Conservation (phyloP, 2,797 vertebrate genomes). For the Protosalanx chinensis region DNA sequence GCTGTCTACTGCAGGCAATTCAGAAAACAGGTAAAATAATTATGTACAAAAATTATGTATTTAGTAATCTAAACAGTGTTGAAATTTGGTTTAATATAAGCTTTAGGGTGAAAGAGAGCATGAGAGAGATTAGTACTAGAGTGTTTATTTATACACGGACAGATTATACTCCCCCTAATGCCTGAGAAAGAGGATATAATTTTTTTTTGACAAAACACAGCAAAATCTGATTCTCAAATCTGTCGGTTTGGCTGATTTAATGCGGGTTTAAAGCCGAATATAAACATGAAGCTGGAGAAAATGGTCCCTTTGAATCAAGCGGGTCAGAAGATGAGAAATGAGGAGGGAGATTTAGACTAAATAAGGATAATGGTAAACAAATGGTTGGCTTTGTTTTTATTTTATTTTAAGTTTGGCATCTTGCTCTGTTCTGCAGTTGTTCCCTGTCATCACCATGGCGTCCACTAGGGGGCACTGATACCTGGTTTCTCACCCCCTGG, state of each 20-base stretch:
- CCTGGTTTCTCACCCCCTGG: constrained; percentile 3
- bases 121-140: constrained; percentile 30
- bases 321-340: neutral
- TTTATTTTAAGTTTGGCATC: too few relatives aligned
- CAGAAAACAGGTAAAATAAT: constrained; percentile 41
- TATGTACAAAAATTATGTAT: neutral
- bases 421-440: constrained; percentile 41
- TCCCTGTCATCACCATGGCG: constrained; percentile 4
- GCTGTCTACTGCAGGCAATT: constrained; percentile 18
- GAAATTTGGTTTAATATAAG: too few relatives aligned
- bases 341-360: too few relatives aligned
- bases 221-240: constrained; percentile 47
- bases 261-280: constrained; percentile 36
- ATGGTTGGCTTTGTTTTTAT: too few relatives aligned
- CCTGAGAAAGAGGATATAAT: constrained; percentile 41
- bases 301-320: constrained; percentile 17
- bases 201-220: constrained; percentile 38
- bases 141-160: constrained; percentile 34
- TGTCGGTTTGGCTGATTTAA: constrained; percentile 30
- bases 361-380: too few relatives aligned
- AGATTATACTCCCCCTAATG: constrained; percentile 8
- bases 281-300: neutral
- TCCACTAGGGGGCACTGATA: constrained; percentile 26
- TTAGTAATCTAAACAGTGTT: constrained; percentile 22
- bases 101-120: constrained; percentile 21